Evolutionary conservation across 2,113 vertebrate genomes (phyloP), one percentile per base, ranked within the genome.

Genomic region (Cranoglanis bouderius): DNA sequence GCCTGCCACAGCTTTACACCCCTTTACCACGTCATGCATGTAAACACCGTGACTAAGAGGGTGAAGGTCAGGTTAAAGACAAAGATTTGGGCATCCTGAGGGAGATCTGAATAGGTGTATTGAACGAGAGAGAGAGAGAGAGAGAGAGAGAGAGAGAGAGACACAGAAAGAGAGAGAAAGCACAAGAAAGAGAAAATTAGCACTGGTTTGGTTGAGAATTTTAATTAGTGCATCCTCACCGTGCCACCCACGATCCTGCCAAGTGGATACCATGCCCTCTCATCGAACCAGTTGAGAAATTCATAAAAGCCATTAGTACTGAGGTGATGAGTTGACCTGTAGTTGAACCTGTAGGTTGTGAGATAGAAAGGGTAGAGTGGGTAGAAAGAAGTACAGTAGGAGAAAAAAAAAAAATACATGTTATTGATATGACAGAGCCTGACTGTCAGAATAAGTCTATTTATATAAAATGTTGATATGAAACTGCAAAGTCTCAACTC

Each of bases 271-370:
- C 98, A 99, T 87, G 98, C 98, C 95, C 98, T 96, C 94, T 99
- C 98, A 88, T 99, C 98, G 93, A 99, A 99, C 98, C 98, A 99
- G 95, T 99, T 99, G 93, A 99, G 97, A 96, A 99, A 99, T 95
- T 99, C 98, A 89, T 99, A 99, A 96, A 99, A 99, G 90, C 98
- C 98, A 92, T 99, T 98, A 90, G 97, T 97, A 90, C 98, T 97
- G 95, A 99, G 98, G 95, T 99, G 98, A 94, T 99, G 98, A 74
- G 98, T 99, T 92, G 98, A 98, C 96, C 98, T 98, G 93, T 99
- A 99, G 96, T 99, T 99, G 96, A 99, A 99, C 98, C 98, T 99
- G 93, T 77, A 67, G 21, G 67, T 35, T 57, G 10, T 70, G n/a
- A 81, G 32, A 89, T 9, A 55, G 43, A 84, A 29, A 74, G 67